These are phyloP conservation scores for Pangasius sanitwongsei DNA, from an alignment of 2,797 vertebrate genomes.

Conservation along the genomic window DNA sequence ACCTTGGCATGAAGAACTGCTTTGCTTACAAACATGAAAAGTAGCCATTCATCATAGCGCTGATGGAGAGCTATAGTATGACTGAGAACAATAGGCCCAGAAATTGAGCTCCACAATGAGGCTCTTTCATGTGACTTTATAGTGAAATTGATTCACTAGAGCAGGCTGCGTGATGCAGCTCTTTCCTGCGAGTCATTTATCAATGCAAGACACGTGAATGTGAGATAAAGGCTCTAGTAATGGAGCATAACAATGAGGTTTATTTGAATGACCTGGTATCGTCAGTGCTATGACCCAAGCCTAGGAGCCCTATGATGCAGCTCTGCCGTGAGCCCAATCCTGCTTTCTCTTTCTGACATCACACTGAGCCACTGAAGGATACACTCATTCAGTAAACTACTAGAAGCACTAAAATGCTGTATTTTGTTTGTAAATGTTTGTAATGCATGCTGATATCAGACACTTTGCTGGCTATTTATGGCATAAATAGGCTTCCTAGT, in stretches of 20 bases:
- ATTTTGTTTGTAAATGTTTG: not conserved
- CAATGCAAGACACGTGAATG: conserved; percentile 20
- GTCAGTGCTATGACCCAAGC: conserved; percentile 18
- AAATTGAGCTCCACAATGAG: conserved; percentile 31
- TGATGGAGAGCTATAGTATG: conserved; percentile 20
- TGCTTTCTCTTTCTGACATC: conserved; percentile 1
- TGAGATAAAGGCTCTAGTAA: conserved; percentile 34
- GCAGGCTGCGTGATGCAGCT: conserved; percentile 24
- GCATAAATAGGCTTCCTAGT: conserved; percentile 37
- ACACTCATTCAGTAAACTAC: not conserved
- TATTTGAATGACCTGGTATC: conserved; percentile 20
- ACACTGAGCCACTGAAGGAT: not conserved
- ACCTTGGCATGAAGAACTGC: conserved; percentile 4
- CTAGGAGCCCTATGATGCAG: conserved; percentile 14
- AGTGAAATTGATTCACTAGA: conserved; percentile 37
- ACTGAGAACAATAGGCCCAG: conserved; percentile 26
- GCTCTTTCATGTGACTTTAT: conserved; percentile 42
- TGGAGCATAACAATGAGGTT: conserved; percentile 34
- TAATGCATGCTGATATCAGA: not conserved
- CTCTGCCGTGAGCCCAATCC: conserved; percentile 7
- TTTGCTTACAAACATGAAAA: conserved; percentile 31
- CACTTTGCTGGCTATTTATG: conserved; percentile 25
- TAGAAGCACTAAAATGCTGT: not conserved
- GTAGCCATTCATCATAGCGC: conserved; percentile 29
- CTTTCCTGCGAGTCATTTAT: conserved; percentile 37